Percentiles rank a stretch among this genome's conserved stretches.
phyloP scores from a whole-genome alignment of 2,797 vertebrate species.

The Siniperca undulata region DNA sequence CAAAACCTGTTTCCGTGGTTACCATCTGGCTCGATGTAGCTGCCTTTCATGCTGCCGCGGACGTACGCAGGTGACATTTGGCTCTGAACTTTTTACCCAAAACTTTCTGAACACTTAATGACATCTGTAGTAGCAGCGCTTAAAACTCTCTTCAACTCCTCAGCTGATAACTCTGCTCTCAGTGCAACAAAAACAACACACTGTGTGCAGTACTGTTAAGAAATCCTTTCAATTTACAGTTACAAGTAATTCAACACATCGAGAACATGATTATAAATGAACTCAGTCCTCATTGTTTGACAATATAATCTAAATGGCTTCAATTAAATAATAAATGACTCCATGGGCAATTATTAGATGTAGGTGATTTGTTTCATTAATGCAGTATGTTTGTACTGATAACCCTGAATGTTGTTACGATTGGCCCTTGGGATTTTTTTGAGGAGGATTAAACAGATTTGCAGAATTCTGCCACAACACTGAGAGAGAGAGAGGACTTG shows the following conservation, averaged over 20 bases:
- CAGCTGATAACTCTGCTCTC: not conserved
- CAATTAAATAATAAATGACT: constrained; percentile 38
- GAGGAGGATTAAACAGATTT: not conserved
- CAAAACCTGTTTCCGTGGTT: constrained; percentile 49
- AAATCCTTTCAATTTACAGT: not conserved
- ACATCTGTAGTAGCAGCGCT: not conserved
- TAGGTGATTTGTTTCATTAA: constrained; percentile 28
- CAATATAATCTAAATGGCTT: constrained; percentile 24
- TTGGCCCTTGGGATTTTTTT: constrained; percentile 9
- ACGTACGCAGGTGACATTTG: not conserved
- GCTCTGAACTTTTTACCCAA: constrained; percentile 13
- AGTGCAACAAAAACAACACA: not conserved
- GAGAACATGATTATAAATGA: not conserved
- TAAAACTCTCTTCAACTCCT: not conserved
- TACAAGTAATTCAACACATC: not conserved
- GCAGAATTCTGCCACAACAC: not conserved
- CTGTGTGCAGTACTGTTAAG: not conserved
- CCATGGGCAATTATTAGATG: constrained; percentile 23
- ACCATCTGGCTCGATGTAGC: constrained; percentile 18
- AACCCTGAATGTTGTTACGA: constrained; percentile 10
- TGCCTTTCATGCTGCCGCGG: not conserved
- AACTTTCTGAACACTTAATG: constrained; percentile 7
- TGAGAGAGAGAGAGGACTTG: not conserved
- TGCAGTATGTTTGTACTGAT: constrained; percentile 22
- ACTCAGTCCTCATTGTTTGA: constrained; percentile 21